Base-by-base conservation (phyloP, 2,888 invertebrate species). In the Diarsia dahlii region DNA sequence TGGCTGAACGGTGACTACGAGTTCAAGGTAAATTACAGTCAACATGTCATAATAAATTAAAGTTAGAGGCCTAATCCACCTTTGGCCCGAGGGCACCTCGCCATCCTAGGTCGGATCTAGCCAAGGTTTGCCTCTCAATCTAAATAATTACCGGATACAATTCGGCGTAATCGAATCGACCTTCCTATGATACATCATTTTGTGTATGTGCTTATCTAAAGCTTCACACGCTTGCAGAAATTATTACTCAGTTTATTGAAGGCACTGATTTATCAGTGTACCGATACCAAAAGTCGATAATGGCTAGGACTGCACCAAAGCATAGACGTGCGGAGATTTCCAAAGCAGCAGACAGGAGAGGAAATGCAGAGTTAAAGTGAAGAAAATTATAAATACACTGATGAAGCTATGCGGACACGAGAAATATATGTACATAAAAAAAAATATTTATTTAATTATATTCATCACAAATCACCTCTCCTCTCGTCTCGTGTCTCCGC, bases 1-100 rank as follows among this genome's bases (percentile, higher is more conserved):
- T 97, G 97, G 89, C 94, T 98, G 2, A 96, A 97, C 74, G 98
- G 98, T 1, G 97, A 95, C 68, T 96, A 96, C 81, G 95, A 95
- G 81, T 96, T 95, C 84, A 94, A 95, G 93, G 96, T 95, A 91
- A 81, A 58, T 48, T 50, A n/a, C 12, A 50, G n/a, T 45, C 52
- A 15, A 63, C n/a, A 15, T 34, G 46, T 3, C n/a, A 71, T 50
- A 65, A 65, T 52, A 45, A 48, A 34, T 48, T 20, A 34, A 45
- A 63, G 8, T 45, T 9, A 23, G 63, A 71, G 65, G 48, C 12
- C 13, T 64, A 15, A n/a, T 64, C 10, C 28, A 65, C n/a, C 3
- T 34, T 18, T 70, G 28, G 28, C 12, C 28, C 45, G 45, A 12
- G 20, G n/a, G 23, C 28, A 12, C 18, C 3, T 15, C 9, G 0